Evolutionary conservation across 2,888 invertebrate species (phyloP), one percentile per base, ranked within the genome.

Genomic region (Ephialtes manifestator): DNA sequence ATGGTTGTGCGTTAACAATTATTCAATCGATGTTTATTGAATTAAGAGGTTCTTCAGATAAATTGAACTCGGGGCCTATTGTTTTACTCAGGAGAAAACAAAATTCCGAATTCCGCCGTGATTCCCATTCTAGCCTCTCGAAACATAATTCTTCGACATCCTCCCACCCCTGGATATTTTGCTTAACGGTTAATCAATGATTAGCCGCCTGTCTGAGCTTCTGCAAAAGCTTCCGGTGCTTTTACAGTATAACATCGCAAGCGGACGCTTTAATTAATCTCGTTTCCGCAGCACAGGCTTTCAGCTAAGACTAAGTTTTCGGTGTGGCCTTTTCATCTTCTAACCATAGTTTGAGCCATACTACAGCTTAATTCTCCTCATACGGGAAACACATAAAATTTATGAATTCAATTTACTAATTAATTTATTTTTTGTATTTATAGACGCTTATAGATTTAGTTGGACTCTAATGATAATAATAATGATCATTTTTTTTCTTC

Each of bases 201-300:
- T 63, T 63, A 63, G 63, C 35, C 63, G 63, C 35, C 35, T 35
- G 35, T 63, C 63, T n/a, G 63, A 4, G 35, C 35, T 63, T 63
- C 7, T n/a, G 35, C n/a, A 35, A 31, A 31, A 63, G n/a, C 63
- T 63, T 63, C 35, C 63, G 35, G 35, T 35, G 35, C 63, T 63
- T 63, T 63, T 63, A 63, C 15, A 35, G n/a, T 18, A 35, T 31
- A 63, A 63, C 63, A 63, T 63, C 35, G 35, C 20, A 13, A 15
- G 63, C 63, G 35, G n/a, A 63, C 18, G 63, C 35, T 63, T 35
- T 35, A 35, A 63, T 63, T 63, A 63, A 63, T 63, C 35, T 63
- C 35, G 35, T 63, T 63, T 63, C 35, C 63, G 63, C 10, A 7
- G 35, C 35, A 13, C 35, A n/a, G 7, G n/a, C 8, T 18, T 63